Base-by-base conservation (phyloP, 2,797 vertebrate species). In the Melanotaenia parkinsoni region DNA sequence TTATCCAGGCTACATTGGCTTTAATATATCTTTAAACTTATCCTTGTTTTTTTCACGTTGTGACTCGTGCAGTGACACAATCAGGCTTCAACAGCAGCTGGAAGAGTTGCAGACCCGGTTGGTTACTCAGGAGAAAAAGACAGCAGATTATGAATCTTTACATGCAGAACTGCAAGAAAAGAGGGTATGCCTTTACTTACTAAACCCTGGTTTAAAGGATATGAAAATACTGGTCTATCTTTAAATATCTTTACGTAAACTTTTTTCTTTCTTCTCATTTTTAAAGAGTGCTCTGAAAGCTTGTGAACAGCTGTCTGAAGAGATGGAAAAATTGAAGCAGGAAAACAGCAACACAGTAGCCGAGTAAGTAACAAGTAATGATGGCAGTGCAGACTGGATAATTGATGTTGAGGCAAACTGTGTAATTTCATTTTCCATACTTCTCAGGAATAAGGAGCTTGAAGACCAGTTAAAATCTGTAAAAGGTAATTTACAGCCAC, bases 101-200 rank as follows among this genome's bases (percentile, higher is more conserved):
- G 96, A 97, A 61, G 95, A 98, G 86, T 94, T 98, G 87, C 93
- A 97, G 61, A 86, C 95, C 77, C 95, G 93, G 85, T 90, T 97
- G 70, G 91, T 93, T 61, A 93, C 95, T 60, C 88, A 97, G 86
- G 95, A 97, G 86, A 96, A 96, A 66, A 96, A 94, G 61, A 95
- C 95, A 1, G 92, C 92, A 54, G 95, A 98, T 77, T 79, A 96
- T 86, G 93, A 95, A 43, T 92, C 90, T 26, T 45, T 98, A 74
- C 95, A 92, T 88, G 92, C 93, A n/a, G 96, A 98, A 66, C 85
- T 99, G 67, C 94, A 97, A 81, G 95, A 97, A 83, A 97, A 97
- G 76, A 96, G 92, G 95, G 98, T 98, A 78, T 28, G 74, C 33
- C 0, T 9, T 65, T 8, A 70, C 10, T 56, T 8, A 28, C 5